phyloP scores from a whole-genome alignment of 2,888 invertebrate genomes.

The Dolichomitus sp. region DNA sequence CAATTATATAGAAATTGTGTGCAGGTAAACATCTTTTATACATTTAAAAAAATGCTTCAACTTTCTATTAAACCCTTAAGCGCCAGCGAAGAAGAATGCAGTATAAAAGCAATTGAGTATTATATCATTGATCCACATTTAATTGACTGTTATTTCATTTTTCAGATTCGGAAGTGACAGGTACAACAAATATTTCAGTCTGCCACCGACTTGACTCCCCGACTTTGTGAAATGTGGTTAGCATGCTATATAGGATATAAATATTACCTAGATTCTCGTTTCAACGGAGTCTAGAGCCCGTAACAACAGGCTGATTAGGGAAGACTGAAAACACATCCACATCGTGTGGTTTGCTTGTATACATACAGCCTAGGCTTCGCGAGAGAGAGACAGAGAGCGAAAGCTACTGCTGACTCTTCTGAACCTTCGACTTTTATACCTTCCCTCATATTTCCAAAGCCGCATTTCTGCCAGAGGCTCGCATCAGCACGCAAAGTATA shows the following conservation, averaged over 20 bases:
- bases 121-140: neutral
- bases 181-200: neutral
- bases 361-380: neutral
- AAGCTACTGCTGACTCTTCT: neutral
- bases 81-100: neutral
- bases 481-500: constrained; percentile 56
- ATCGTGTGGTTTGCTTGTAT: constrained; percentile 13
- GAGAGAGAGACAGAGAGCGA: neutral
- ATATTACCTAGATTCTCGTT: constrained; percentile 25
- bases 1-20: neutral
- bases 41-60: neutral
- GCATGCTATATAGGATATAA: neutral
- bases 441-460: constrained; percentile 56
- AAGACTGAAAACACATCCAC: constrained; percentile 58
- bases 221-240: constrained; percentile 4
- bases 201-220: neutral
- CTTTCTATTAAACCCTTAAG: neutral
- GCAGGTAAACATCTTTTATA: neutral
- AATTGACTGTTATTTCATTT: neutral
- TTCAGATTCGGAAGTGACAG: neutral
- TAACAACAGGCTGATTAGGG: constrained; percentile 64
- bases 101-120: too few species aligned
- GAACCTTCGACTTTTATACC: constrained; percentile 51
- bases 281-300: constrained; percentile 2
- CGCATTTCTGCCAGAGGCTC: constrained; percentile 37